phyloP scores from a whole-genome alignment of 2,888 invertebrate species.

The Brachyopa scutellaris region DNA sequence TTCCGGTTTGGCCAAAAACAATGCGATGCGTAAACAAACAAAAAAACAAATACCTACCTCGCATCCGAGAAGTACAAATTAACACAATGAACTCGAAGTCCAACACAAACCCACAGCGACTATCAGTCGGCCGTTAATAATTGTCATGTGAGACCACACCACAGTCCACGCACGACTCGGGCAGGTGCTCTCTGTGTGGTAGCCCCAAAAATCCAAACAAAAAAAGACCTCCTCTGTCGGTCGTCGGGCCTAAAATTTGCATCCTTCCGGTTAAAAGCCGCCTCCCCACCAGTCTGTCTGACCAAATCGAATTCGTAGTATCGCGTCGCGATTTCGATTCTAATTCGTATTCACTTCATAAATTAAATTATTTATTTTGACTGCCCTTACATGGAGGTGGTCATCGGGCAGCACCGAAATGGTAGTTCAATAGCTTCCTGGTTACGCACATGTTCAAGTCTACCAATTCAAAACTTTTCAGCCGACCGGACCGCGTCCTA shows the following conservation, averaged over 20 bases:
- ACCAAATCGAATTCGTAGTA: slow-evolving; percentile 17
- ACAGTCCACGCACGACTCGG: too few relatives aligned
- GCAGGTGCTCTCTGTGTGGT: slow-evolving; percentile 16
- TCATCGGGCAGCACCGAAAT: not conserved
- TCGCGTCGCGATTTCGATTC: slow-evolving; percentile 15
- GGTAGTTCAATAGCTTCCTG: slow-evolving; percentile 31
- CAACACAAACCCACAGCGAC: not conserved
- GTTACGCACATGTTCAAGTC: slow-evolving; percentile 35
- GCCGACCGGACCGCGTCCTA: too few relatives aligned
- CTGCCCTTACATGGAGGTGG: slow-evolving; percentile 30
- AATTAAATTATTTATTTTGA: slow-evolving; percentile 41
- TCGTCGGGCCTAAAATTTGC: slow-evolving; percentile 39
- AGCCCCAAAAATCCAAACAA: not conserved
- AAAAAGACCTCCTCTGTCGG: not conserved
- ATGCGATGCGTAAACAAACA: slow-evolving; percentile 19
- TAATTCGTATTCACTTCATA: slow-evolving; percentile 63
- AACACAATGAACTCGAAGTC: slow-evolving; percentile 42
- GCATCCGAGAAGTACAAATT: slow-evolving; percentile 38
- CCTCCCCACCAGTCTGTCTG: not conserved
- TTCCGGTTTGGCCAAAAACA: slow-evolving; percentile 60
- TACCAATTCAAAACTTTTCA: not conserved
- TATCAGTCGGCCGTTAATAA: slow-evolving; percentile 20
- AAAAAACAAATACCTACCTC: slow-evolving; percentile 7
- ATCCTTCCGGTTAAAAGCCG: slow-evolving; percentile 38
- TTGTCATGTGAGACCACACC: slow-evolving; percentile 51